These are phyloP conservation scores for Drosophila silvestris DNA, from an alignment of 2,888 invertebrate genomes.

Conservation along the genomic window DNA sequence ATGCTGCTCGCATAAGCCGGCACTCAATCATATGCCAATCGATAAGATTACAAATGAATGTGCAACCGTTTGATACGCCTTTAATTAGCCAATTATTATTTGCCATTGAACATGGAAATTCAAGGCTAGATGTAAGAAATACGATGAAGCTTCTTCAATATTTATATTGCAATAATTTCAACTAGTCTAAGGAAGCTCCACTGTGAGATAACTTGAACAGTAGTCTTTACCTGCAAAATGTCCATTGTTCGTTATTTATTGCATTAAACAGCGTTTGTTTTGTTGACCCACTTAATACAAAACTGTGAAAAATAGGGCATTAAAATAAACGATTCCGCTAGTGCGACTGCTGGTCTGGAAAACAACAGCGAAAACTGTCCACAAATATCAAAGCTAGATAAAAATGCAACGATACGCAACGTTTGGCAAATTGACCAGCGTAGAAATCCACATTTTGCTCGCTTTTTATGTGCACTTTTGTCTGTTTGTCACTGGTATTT, in stretches of 20 bases:
- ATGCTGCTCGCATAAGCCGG: constrained; percentile 35
- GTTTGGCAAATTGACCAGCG: constrained; percentile 70
- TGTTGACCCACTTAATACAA: constrained; percentile 4
- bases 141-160: background rate
- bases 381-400: constrained; percentile 46
- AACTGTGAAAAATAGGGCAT: background rate
- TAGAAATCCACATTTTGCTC: constrained; percentile 40
- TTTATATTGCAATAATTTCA: background rate
- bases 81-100: constrained; percentile 31
- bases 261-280: background rate
- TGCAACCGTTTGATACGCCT: constrained; percentile 17
- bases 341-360: background rate
- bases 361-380: constrained; percentile 15
- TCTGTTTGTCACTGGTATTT: constrained; percentile 19
- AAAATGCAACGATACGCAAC: constrained; percentile 66
- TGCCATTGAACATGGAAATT: background rate
- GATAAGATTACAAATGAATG: constrained; percentile 39
- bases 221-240: background rate
- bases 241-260: background rate
- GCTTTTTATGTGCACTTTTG: constrained; percentile 31
- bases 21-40: constrained; percentile 43
- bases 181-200: background rate
- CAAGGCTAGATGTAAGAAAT: constrained; percentile 1
- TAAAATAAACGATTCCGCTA: constrained; percentile 1
- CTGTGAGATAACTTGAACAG: background rate